Evolutionary conservation across 37 sponge, comb jelly and placozoan species (phyloP), one percentile per base, ranked within the genome.

Genomic region (Amphimedon queenslandica): DNA sequence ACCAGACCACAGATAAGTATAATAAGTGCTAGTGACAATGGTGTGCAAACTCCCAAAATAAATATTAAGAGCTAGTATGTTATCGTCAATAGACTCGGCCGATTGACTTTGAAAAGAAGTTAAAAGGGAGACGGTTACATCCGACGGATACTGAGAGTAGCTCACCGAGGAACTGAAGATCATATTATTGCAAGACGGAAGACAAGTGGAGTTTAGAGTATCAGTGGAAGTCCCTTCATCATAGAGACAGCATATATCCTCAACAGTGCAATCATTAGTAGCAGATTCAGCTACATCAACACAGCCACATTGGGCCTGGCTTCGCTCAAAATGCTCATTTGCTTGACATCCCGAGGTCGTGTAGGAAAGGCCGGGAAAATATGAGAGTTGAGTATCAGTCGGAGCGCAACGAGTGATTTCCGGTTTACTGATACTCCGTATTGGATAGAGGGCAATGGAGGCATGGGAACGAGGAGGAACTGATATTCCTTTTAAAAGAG

Each of bases 61-160:
- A 10, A 84, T 39, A 5, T 64, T 38, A 33, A 84, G 35, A 1
- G 37, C 40, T 6, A 84, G 35, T 13, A 77, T 67, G 78, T 64
- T 84, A 21, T 84, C 21, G 43, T 55, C 32, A 1, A 69, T 31
- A 6, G 16, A 28, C 29, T 69, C 60, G 1, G 2, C 8, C 2
- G 47, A 69, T 11, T 25, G 23, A 60, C 21, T 60, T 6, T n/a
- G 21, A n/a, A 60, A 6, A 60, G 61, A 25, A n/a, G 27, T 25
- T 11, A 25, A 25, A 6, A 25, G 27, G 5, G 23, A 6, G 27
- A 5, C 28, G 61, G 28, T 6, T 11, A n/a, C 5, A 6, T n/a
- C 27, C 21, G 61, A 60, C 23, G 61, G 61, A 25, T 25, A 60
- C 5, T 11, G 21, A n/a, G 61, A 60, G 28, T 60, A 60, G 5